Base-by-base conservation (phyloP, 2,888 invertebrate species). In the Heliconius ethilla region DNA sequence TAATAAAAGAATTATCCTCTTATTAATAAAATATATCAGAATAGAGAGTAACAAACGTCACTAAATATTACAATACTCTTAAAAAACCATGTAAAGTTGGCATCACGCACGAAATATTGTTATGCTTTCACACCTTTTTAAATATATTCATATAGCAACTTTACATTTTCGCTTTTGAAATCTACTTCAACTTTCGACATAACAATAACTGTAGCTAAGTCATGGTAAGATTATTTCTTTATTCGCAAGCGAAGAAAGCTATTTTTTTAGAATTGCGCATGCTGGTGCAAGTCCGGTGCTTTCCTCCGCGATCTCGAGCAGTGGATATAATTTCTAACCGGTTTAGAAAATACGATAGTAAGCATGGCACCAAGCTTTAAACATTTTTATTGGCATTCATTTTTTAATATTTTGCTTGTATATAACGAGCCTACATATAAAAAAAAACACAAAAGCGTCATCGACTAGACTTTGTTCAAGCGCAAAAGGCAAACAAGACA, bases 301-400 rank as follows among this genome's bases (percentile, higher is more conserved):
- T 93, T 93, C 92, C 93, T 92, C 92, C 91, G 89, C 90, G 89
- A 94, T 92, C 92, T 93, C 93, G 92, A 93, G 93, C 93, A 94
- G 87, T 93, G 87, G 92, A 92, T 91, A 37, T 59, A 93, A 92
- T 94, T 94, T 94, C 94, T 94, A 94, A 94, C 94, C 92, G 93
- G 94, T 94, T 93, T 94, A 94, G 94, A 94, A 94, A 94, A 93
- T 90, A 88, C 90, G 89, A 90, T 79, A 85, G 85, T 83, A 79
- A 84, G 86, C 88, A 84, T 83, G 84, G 83, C 83, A 81, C 79
- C 83, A 80, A 80, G 86, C 89, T 87, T 89, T 89, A 75, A 45
- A 65, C 72, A 72, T 76, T 73, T 55, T 59, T 73, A 65, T 75
- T 67, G 40, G 69, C 65, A 75, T 77, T 80, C 59, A 69, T 73